Base-by-base conservation (phyloP, 2,888 invertebrate species). In the Hydrotaea cyrtoneurina region DNA sequence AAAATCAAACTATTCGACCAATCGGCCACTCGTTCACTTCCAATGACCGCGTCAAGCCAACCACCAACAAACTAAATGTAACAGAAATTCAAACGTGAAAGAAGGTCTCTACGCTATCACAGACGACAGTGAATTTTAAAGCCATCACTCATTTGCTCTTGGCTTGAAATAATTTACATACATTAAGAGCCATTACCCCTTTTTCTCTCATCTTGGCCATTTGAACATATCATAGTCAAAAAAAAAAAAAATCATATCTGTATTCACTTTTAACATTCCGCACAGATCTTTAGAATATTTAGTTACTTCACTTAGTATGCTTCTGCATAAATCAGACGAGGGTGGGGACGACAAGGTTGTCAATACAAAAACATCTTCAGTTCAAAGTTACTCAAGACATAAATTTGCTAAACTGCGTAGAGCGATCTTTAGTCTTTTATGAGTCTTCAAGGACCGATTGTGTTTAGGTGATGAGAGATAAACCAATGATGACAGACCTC, bases 61-160 rank as follows among this genome's bases (percentile, higher is more conserved):
- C 2, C 57, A 36, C 23, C 8, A 23, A 57, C 57, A 57, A 57
- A 57, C 23, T 57, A 57, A 57, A 57, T 57, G 57, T 57, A 57
- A 57, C 57, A 57, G 17, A 17, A 43, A 43, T 4, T 2, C 57
- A 57, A 21, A 57, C 57, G 21, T 57, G 21, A 57, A 57, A 23
- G 57, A 57, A 23, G 23, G 23, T 57, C 57, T 11, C 5, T 2
- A 23, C 23, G 13, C 31, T 10, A 13, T 39, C 39, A 39, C 8
- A n/a, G 2, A n/a, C 43, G 43, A 11, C 36, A 43, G 13, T 8
- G n/a, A 50, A 59, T 59, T 10, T 13, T 15, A 15, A 59, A 59
- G 59, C 15, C 23, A 59, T 59, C 23, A 59, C 15, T 59, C 13
- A 26, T 3, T 31, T 2, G 23, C 23, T 59, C 23, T 8, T 11